phyloP scores from a whole-genome alignment of 1,140 invertebrate species.

The Chelonus insularis region DNA sequence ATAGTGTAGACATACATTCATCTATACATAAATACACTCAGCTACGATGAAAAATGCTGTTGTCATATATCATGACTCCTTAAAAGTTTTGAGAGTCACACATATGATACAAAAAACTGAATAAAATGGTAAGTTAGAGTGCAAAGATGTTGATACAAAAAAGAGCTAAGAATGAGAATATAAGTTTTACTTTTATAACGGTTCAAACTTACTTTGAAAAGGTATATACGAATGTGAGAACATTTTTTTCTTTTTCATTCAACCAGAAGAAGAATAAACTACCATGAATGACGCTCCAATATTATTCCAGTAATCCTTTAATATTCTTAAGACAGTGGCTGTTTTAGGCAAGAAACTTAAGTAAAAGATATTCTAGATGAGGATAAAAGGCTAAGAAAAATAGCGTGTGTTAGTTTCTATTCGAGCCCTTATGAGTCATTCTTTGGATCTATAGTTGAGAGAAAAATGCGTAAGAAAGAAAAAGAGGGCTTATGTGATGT shows the following conservation, averaged over 20 bases:
- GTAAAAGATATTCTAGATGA: background rate
- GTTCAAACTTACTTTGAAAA: too few species aligned
- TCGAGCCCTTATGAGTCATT: slow-evolving; percentile 30
- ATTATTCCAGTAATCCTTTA: background rate
- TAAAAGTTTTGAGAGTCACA: too few species aligned
- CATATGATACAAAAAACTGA: background rate
- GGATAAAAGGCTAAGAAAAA: slow-evolving; percentile 5
- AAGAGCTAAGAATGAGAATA: too few species aligned
- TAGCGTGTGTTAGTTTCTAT: slow-evolving; percentile 12
- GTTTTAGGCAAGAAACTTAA: slow-evolving; percentile 7
- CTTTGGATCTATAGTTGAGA: slow-evolving; percentile 1
- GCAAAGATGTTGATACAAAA: background rate
- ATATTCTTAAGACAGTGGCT: background rate
- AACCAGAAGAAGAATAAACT: too few species aligned
- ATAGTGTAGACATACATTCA: too few species aligned
- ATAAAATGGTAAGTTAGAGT: slow-evolving; percentile 6
- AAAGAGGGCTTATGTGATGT: background rate
- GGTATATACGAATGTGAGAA: too few species aligned
- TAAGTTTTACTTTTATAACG: too few species aligned
- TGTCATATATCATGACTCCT: too few species aligned
- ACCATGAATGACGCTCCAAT: too few species aligned
- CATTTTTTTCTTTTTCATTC: too few species aligned
- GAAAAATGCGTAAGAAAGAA: slow-evolving; percentile 11
- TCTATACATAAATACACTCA: too few species aligned
- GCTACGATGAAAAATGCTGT: background rate